Base-by-base conservation (phyloP, 2,113 vertebrate species). In the Pseudopodoces humilis region DNA sequence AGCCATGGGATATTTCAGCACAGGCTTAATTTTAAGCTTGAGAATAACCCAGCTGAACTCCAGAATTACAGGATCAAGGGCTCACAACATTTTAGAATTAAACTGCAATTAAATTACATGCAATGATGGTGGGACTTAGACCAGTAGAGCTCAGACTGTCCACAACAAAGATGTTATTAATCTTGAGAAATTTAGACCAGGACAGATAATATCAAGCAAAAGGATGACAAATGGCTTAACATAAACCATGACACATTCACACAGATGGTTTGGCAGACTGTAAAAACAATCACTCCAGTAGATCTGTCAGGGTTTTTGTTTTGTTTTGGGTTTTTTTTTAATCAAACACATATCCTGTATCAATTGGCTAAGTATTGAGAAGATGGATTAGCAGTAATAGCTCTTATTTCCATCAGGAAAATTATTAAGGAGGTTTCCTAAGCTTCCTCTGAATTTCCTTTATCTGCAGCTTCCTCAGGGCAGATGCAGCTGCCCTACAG, bases 241-340 rank as follows among this genome's bases (percentile, higher is more conserved):
- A 90, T 12, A 88, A 88, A 94, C 56, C 49, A 31, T 11, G 53
- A 44, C 69, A 46, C 75, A 65, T 23, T 62, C 90, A 83, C 81
- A 77, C 92, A 94, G 94, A 96, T 93, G 94, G 93, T 39, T 41
- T 94, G 83, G 79, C 93, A 96, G 92, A 49, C n/a, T 43, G 71
- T 68, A 58, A 79, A 86, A 90, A 77, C 76, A 83, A 80, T 43
- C 82, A 35, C 50, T 83, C 59, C 44, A 43, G 75, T 22, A 83
- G 60, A 93, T 75, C 44, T 81, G 58, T 39, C 21, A 10, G 43
- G 35, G 19, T 2, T 68, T 86, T 62, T 55, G 21, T 30, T 78
- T 81, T 44, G n/a, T 0, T 78, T 65, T 46, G 4, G 14, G 15
- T 19, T 15, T 44, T 69, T n/a, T 24, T 53, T 83, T 2, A 63